Conservation (phyloP, 2,113 vertebrate genomes). For the Phalacrocorax pelagicus region DNA sequence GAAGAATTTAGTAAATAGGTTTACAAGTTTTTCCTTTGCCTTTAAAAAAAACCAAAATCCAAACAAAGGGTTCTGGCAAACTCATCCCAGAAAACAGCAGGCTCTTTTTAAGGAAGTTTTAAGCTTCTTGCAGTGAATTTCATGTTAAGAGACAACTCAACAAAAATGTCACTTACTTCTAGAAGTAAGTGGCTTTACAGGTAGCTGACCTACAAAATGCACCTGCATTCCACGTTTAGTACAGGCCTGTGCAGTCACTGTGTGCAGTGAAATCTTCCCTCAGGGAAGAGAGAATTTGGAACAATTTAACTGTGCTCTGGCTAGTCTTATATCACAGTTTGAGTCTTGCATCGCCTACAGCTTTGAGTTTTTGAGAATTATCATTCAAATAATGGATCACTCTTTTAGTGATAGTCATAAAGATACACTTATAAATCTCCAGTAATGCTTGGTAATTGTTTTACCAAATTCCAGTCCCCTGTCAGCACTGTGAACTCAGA, state of each 20-base stretch:
- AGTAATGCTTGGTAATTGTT: not conserved
- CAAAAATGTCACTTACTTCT: not conserved
- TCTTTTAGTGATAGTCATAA: not conserved
- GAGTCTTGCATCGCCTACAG: not conserved
- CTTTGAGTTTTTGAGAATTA: not conserved
- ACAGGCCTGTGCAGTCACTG: slow-evolving; percentile 5
- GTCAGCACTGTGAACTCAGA: not conserved
- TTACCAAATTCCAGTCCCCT: not conserved
- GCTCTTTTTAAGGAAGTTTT: not conserved
- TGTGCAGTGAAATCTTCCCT: slow-evolving; percentile 19
- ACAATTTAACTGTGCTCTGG: not conserved
- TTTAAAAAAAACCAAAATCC: not conserved
- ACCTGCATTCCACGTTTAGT: slow-evolving; percentile 4
- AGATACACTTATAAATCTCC: not conserved
- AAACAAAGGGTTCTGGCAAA: not conserved
- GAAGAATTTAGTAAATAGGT: not conserved
- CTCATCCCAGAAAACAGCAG: not conserved
- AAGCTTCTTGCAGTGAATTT: not conserved
- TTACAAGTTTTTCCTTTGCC: not conserved
- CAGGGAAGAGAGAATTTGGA: not conserved
- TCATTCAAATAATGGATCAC: not conserved
- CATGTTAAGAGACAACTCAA: not conserved
- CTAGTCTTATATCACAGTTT: not conserved
- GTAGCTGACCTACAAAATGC: slow-evolving; percentile 2
- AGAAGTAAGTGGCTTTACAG: not conserved